Conservation (phyloP, 35 echinoderm and acorn worm species). For the Acanthaster planci region DNA sequence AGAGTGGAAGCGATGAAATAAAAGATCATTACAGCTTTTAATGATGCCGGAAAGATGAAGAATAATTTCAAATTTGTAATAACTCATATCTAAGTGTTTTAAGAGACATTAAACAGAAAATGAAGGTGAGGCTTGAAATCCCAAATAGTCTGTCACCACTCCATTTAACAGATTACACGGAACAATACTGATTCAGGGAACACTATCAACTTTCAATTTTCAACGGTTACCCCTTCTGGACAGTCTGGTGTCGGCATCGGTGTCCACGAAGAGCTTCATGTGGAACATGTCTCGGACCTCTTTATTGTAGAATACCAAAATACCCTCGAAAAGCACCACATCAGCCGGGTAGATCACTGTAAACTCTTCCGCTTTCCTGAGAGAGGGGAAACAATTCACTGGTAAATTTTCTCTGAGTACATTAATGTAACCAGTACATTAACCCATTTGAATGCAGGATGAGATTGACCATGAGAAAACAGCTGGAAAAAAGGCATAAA, state of each 20-base stretch:
- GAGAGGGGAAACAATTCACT: neutral
- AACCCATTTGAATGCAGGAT: too few species aligned
- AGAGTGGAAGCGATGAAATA: too few species aligned
- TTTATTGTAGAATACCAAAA: conserved; percentile 87
- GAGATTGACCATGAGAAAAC: too few species aligned
- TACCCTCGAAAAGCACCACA: conserved; percentile 91
- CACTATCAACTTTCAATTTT: neutral
- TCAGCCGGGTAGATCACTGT: conserved; percentile 83
- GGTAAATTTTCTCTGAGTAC: too few species aligned
- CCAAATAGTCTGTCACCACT: neutral
- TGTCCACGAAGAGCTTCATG: conserved; percentile 99
- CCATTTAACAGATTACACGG: neutral
- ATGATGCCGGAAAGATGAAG: too few species aligned
- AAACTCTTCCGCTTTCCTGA: conserved; percentile 75
- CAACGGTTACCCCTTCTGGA: conserved; percentile 92
- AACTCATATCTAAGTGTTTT: too few species aligned
- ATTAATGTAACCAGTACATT: too few species aligned
- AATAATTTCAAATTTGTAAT: too few species aligned
- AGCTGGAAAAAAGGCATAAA: too few species aligned
- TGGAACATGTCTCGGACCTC: conserved; percentile 80
- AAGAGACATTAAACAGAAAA: too few species aligned
- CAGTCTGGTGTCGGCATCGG: conserved; percentile 96
- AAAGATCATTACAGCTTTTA: too few species aligned
- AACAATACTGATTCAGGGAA: too few species aligned
- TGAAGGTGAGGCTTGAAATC: neutral